Evolutionary conservation across 2,888 invertebrate genomes (phyloP), one percentile per base, ranked within the genome.

Genomic region (Limnephilus auricula): DNA sequence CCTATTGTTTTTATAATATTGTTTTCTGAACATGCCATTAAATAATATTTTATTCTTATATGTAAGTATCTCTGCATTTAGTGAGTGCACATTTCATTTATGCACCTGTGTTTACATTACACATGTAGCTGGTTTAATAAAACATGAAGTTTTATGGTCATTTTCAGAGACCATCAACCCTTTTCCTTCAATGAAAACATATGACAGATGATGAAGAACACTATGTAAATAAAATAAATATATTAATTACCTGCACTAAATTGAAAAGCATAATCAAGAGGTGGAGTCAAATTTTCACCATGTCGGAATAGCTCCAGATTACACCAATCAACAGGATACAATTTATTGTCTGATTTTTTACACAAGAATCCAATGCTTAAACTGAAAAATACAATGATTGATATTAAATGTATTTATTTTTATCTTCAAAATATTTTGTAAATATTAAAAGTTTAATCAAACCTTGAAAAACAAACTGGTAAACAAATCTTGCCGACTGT

Each of bases 401-500:
- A 18, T 32, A 82, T 82, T 18, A 37, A 37, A 84, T 9, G n/a
- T 25, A 45, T 18, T 37, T n/a, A 37, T 85, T 50, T 31, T 34
- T 34, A 37, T 5, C 0, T 32, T 83, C 10, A 34, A 34, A 25
- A 18, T 34, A 86, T 50, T 18, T 45, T 65, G 30, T 50, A 50
- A 30, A 15, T 31, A 84, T 25, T 40, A 25, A n/a, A n/a, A 37
- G n/a, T 37, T 84, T 93, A 30, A 85, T 94, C 95, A 95, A 94
- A 97, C 97, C 96, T 95, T 50, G 97, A 97, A 92, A 96, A 95
- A 32, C 96, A 94, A 79, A 96, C 94, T 0, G 98, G 98, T 94
- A 97, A 96, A 37, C 97, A 97, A 45, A 97, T 96, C 89, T 96
- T 95, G 25, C 97, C 97, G 12, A 97, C 95, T 91, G 96, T 96